These are phyloP conservation scores for Periophthalmus magnuspinnatus DNA, from an alignment of 2,797 vertebrate species.

Conservation along the genomic window DNA sequence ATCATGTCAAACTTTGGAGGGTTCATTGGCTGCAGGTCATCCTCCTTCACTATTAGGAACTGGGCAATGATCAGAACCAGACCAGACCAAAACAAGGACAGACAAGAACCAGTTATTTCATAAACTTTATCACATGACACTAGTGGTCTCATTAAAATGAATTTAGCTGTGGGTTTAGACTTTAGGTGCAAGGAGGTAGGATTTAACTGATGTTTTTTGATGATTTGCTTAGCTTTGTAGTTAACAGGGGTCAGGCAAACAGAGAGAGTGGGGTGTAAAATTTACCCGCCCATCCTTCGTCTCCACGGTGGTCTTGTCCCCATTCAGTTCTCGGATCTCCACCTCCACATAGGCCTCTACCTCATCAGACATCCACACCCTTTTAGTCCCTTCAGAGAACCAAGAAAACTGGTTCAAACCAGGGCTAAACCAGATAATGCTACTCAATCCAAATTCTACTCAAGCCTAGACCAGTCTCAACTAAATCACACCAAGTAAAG, in stretches of 20 bases:
- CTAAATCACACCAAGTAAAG: neutral
- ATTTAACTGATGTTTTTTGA: neutral
- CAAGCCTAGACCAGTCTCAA: neutral
- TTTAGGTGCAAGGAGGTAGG: too few species aligned
- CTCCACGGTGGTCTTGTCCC: slow-evolving; percentile 86
- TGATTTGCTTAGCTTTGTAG: neutral
- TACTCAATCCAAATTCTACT: neutral
- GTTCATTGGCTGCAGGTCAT: slow-evolving; percentile 89
- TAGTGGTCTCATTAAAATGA: neutral
- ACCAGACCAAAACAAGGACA: neutral
- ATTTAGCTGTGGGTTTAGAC: too few species aligned
- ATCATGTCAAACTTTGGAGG: slow-evolving; percentile 91
- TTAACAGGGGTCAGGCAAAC: too few species aligned
- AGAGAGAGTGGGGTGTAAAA: neutral
- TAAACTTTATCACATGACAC: neutral
- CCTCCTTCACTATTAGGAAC: slow-evolving; percentile 78
- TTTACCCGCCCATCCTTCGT: slow-evolving; percentile 69
- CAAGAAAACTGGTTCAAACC: neutral
- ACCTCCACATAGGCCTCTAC: slow-evolving; percentile 88
- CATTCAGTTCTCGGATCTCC: slow-evolving; percentile 83
- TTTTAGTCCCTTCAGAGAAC: slow-evolving; percentile 82
- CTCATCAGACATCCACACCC: slow-evolving; percentile 87
- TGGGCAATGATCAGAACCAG: neutral
- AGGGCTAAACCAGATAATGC: neutral
- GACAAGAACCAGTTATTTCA: neutral